phyloP scores from a whole-genome alignment of 2,797 vertebrate species.

The Microtus obscurus region DNA sequence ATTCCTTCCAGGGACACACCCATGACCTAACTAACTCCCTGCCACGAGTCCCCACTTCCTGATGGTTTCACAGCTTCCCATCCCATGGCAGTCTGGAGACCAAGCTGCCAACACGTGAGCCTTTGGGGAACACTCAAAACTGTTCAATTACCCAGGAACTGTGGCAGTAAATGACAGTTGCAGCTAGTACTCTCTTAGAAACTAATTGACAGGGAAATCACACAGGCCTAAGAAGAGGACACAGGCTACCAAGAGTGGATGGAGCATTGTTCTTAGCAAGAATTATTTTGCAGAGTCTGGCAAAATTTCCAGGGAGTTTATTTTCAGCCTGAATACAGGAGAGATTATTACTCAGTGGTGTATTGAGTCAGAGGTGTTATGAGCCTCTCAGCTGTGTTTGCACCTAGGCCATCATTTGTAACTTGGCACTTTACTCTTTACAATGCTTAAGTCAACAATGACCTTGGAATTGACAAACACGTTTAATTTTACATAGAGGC shows the following conservation, averaged over 20 bases:
- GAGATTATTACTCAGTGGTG: background rate
- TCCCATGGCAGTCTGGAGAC: background rate
- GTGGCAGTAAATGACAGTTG: slow-evolving; percentile 43
- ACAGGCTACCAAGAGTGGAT: background rate
- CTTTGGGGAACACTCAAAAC: background rate
- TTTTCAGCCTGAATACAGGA: background rate
- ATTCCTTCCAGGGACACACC: no score
- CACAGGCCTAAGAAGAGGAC: slow-evolving; percentile 78
- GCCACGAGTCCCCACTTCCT: background rate
- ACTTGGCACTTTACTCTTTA: background rate
- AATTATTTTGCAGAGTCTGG: background rate
- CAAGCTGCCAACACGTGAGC: background rate
- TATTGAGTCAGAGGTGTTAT: background rate
- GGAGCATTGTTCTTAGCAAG: background rate
- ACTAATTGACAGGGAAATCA: slow-evolving; percentile 79
- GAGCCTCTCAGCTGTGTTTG: background rate
- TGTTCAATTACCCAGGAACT: background rate
- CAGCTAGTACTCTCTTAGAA: slow-evolving; percentile 69
- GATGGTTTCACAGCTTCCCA: background rate
- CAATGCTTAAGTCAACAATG: slow-evolving; percentile 46
- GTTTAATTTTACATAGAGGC: slow-evolving; percentile 56
- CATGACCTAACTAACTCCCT: background rate
- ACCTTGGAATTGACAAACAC: slow-evolving; percentile 53
- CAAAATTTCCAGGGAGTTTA: background rate
- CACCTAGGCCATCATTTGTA: slow-evolving; percentile 4